These are phyloP conservation scores for Aramus guarauna DNA, from an alignment of 2,113 vertebrate species.

Conservation along the genomic window DNA sequence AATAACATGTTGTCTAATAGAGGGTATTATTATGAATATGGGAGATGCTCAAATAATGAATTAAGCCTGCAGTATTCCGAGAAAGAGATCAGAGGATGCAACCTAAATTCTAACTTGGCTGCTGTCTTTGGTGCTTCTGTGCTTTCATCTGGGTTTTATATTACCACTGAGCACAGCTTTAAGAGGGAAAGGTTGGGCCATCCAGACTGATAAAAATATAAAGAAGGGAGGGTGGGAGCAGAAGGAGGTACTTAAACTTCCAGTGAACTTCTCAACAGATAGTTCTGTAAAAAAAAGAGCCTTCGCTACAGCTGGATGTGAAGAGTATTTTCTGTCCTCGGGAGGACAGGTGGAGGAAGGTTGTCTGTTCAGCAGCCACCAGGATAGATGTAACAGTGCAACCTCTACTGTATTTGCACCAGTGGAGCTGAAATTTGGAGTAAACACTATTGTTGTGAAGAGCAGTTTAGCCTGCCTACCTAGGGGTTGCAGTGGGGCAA, in stretches of 20 bases:
- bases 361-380: neutral
- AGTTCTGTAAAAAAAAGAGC: neutral
- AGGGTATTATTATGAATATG: conserved; percentile 58
- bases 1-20: conserved; percentile 54
- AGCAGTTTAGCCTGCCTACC: neutral
- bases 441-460: neutral
- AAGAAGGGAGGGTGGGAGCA: neutral
- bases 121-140: conserved; percentile 5
- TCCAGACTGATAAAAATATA: conserved; percentile 46
- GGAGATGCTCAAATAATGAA: conserved; percentile 54
- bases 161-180: conserved; percentile 5
- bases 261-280: conserved; percentile 20
- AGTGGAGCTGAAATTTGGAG: conserved; percentile 62
- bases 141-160: conserved; percentile 55
- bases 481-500: conserved; percentile 12
- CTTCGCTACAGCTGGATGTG: neutral
- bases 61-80: conserved; percentile 17
- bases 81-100: conserved; percentile 46
- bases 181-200: conserved; percentile 40
- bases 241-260: conserved; percentile 50
- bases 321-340: neutral
- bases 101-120: conserved; percentile 65
- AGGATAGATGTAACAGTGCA: neutral
- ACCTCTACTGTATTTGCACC: conserved; percentile 25
- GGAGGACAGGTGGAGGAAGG: neutral